phyloP scores from a whole-genome alignment of 1,140 invertebrate genomes.

The Drosophila auraria region DNA sequence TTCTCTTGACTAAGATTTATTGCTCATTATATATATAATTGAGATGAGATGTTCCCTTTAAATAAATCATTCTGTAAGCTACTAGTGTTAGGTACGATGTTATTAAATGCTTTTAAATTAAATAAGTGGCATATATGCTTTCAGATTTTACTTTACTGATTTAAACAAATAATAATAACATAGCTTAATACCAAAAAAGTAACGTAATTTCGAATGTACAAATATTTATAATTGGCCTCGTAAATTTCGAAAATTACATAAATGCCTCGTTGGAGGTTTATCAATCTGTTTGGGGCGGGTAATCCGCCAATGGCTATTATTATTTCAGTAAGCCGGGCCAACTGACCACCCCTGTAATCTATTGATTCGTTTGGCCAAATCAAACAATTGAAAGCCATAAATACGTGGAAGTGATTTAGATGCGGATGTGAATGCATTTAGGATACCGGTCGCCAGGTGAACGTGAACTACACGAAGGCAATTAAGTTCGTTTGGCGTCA shows the following conservation, averaged over 20 bases:
- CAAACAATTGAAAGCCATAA: constrained; percentile 37
- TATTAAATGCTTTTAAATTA: too few species aligned
- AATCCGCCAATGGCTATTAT: background rate
- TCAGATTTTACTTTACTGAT: background rate
- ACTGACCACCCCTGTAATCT: constrained; percentile 13
- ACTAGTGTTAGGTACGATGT: too few species aligned
- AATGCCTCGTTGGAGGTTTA: background rate
- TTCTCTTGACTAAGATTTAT: background rate
- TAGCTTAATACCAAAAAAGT: background rate
- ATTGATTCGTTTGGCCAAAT: constrained; percentile 22
- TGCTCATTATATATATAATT: background rate
- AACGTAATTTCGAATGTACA: background rate
- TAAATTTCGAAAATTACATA: background rate
- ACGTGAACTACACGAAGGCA: constrained; percentile 54
- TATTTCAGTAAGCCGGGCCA: background rate
- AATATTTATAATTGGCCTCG: background rate
- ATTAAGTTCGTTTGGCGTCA: constrained; percentile 73
- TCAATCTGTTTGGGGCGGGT: constrained; percentile 8
- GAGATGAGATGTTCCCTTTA: background rate
- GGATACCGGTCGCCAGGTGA: constrained; percentile 36
- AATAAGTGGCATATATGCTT: background rate
- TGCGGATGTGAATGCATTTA: constrained; percentile 19
- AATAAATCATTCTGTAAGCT: too few species aligned
- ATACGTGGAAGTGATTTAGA: constrained; percentile 33
- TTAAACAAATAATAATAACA: too few species aligned